Percentiles rank a stretch among this genome's conserved stretches.
Evolutionary conservation across 1,140 invertebrate genomes (phyloP).

Genomic region (Cylas formicarius): DNA sequence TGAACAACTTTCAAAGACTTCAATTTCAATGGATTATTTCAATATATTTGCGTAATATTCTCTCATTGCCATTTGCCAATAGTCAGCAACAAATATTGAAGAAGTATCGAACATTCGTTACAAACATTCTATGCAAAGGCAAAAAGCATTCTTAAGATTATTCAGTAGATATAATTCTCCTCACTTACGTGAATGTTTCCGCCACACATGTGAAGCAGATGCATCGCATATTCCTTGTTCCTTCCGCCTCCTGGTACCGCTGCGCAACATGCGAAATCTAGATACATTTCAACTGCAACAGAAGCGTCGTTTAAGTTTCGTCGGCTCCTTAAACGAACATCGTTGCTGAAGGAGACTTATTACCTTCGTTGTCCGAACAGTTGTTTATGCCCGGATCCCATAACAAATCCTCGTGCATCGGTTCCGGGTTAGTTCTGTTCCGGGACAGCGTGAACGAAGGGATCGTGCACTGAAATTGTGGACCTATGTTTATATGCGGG

Average conservation of each 20-base stretch:
- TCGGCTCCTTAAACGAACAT: too few relatives aligned
- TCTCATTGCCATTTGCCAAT: too few relatives aligned
- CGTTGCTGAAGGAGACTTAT: too few relatives aligned
- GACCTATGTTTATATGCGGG: conserved; percentile 83
- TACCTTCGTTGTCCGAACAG: conserved; percentile 69
- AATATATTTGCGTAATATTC: not conserved
- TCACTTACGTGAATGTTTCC: conserved; percentile 76
- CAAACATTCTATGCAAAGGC: conserved; percentile 3
- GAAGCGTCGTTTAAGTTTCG: not conserved
- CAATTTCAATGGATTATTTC: not conserved
- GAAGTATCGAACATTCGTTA: conserved; percentile 8
- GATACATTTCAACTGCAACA: conserved; percentile 68
- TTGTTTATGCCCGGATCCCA: conserved; percentile 79
- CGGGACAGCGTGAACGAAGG: conserved; percentile 29
- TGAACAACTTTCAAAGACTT: not conserved
- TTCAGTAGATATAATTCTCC: too few relatives aligned
- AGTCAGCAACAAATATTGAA: conserved; percentile 3
- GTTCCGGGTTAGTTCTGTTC: conserved; percentile 41
- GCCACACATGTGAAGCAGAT: conserved; percentile 76
- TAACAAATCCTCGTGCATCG: conserved; percentile 62
- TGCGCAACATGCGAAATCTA: conserved; percentile 89
- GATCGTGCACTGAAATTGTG: conserved; percentile 80
- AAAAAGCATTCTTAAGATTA: conserved; percentile 4
- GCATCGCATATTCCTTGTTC: conserved; percentile 91
- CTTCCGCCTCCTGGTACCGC: conserved; percentile 83